Base-by-base conservation (phyloP, 2,113 vertebrate species). In the Lepus americanus region DNA sequence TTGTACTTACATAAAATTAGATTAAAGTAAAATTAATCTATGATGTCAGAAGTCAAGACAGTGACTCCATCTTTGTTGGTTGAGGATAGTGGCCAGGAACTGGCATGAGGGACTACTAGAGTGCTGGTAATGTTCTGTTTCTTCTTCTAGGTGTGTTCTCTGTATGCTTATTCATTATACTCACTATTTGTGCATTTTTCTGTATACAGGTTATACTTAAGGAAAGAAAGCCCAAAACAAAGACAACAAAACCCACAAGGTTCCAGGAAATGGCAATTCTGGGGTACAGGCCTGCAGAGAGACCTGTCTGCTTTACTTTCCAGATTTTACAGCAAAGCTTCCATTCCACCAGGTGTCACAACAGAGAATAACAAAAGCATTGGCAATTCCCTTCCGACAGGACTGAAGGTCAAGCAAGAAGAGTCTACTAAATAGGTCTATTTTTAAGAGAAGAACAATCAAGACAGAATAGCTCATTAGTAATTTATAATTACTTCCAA, bases 401-500 rank as follows among this genome's bases (percentile, higher is more conserved):
- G 33, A 95, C 19, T 76, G 0, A 44, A 92, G 96, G 95, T 97
- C 97, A 96, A 90, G 87, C 96, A 98, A 98, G 96, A 97, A 95
- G 87, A 67, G 11, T 91, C 95, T 93, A 86, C 92, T 96, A 96
- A 97, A 90, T 93, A 95, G 90, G 93, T 89, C 98, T 97, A 98
- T 97, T 98, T 98, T 98, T 97, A 96, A 96, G 93, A 96, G 93
- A 96, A 94, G 59, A 95, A 94, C 83, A 92, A 97, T 97, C 96
- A 95, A 96, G 97, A 97, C 97, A 94, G 92, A 96, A 97, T 29
- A 91, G 94, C 95, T 98, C 95, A 98, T 98, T 98, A 98, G 76
- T 80, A 97, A 83, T 93, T 97, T 97, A 98, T 97, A 98, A 98
- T 98, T 98, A 98, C 97, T 97, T 98, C 90, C 98, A 98, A 98